Conservation (phyloP, 2,888 invertebrate genomes). For the Melolontha melolontha region DNA sequence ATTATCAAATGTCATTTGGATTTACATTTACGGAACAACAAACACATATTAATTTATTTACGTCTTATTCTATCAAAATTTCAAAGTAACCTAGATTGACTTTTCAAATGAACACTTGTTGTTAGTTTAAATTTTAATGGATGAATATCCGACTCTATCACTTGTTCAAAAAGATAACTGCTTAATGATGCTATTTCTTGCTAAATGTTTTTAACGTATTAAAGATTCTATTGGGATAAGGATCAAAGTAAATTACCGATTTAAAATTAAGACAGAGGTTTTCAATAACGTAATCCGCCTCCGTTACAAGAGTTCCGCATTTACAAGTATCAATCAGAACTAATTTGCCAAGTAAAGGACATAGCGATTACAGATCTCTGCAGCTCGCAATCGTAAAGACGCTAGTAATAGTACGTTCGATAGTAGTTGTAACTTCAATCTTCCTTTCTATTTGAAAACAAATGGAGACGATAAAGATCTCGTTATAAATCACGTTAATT, state of each 20-base stretch:
- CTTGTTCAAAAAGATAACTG: no score
- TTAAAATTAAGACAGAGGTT: neutral
- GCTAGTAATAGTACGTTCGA: conserved; percentile 1
- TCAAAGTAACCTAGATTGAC: no score
- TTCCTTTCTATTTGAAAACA: conserved; percentile 15
- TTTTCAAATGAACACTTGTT: no score
- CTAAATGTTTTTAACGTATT: no score
- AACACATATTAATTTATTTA: no score
- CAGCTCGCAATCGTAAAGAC: neutral
- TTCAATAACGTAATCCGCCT: neutral
- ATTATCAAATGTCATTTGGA: no score
- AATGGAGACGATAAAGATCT: conserved; percentile 12
- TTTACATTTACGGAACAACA: no score
- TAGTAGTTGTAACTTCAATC: neutral
- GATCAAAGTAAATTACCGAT: neutral
- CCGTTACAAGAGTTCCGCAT: neutral
- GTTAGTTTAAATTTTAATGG: no score
- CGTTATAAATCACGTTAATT: conserved; percentile 22
- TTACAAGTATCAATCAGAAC: conserved; percentile 6
- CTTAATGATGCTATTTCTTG: no score
- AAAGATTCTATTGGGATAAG: no score
- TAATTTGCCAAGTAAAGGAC: conserved; percentile 13
- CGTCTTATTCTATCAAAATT: no score
- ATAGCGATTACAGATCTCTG: conserved; percentile 6
- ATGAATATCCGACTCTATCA: no score